phyloP scores from a whole-genome alignment of 2,797 vertebrate species.

The Botia kubotai region DNA sequence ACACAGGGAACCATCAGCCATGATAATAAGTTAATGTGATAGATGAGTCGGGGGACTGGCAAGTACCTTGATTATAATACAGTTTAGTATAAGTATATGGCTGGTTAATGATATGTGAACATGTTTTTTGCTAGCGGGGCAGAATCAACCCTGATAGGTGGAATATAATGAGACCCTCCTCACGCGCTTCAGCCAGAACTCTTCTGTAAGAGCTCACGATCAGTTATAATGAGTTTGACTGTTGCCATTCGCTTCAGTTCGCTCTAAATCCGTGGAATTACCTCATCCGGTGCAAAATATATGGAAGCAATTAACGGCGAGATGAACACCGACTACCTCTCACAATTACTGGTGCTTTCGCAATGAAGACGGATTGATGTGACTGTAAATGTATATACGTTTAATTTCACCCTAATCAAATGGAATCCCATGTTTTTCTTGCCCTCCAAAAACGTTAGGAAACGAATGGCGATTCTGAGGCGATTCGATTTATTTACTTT shows the following conservation, averaged over 20 bases:
- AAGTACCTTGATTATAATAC: slow-evolving; percentile 23
- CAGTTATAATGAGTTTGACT: slow-evolving; percentile 73
- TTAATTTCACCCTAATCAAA: slow-evolving; percentile 61
- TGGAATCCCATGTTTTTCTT: slow-evolving; percentile 56
- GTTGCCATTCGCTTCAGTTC: slow-evolving; percentile 65
- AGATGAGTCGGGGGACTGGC: slow-evolving; percentile 20
- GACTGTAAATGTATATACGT: slow-evolving; percentile 60
- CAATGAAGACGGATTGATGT: slow-evolving; percentile 65
- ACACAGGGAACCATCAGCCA: slow-evolving; percentile 33
- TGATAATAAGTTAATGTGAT: slow-evolving; percentile 48
- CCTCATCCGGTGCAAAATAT: slow-evolving; percentile 75
- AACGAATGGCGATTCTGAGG: slow-evolving; percentile 65
- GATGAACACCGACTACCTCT: slow-evolving; percentile 68
- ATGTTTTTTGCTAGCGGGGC: slow-evolving; percentile 46
- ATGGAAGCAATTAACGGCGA: slow-evolving; percentile 79
- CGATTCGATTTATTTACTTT: slow-evolving; percentile 65
- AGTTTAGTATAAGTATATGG: background rate
- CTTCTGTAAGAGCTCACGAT: slow-evolving; percentile 69
- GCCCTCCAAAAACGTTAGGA: slow-evolving; percentile 55
- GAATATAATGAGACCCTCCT: slow-evolving; percentile 69
- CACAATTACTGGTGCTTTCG: slow-evolving; percentile 66
- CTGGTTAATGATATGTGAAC: slow-evolving; percentile 17
- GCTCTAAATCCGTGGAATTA: slow-evolving; percentile 73
- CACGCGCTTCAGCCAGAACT: slow-evolving; percentile 65
- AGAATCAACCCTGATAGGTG: slow-evolving; percentile 36